Base-by-base conservation (phyloP, 2,888 invertebrate species). In the Bugula neritina region DNA sequence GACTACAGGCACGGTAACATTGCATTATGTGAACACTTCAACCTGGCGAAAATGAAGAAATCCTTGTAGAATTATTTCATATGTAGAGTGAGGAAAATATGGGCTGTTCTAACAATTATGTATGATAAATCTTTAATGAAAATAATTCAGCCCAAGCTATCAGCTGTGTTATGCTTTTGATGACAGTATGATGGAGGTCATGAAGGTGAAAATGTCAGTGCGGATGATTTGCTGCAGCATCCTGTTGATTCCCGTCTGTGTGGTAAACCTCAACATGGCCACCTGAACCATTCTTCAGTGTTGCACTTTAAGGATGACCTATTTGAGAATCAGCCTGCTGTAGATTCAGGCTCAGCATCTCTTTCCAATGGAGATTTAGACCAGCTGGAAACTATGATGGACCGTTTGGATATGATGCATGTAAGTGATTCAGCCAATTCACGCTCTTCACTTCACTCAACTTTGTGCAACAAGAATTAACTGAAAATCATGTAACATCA, bases 351-450 rank as follows among this genome's bases (percentile, higher is more conserved):
- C 17, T 43, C 43, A 5, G 43, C 10, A 17, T 63, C 34, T 34
- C 21, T 63, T 31, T 63, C 31, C 27, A 10, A 27, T 31, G 63
- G 31, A 3, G 63, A 63, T 63, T 25, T 21, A 63, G n/a, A 31
- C 10, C 2, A 25, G 17, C n/a, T 63, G 10, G 29, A 63, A 31
- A 29, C 63, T 29, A 63, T 63, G 63, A 13, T 63, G 31, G n/a
- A 31, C 5, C 27, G 63, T 13, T 31, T 63, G 29, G 63, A 63
- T n/a, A 25, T n/a, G n/a, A 57, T 57, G 57, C 57, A 57, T 17
- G 57, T 57, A 13, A 13, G 52, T 52, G 52, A 10, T 52, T 10
- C 52, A 13, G 21, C 21, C 52, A 52, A 21, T 21, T 52, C 17
- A 52, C 17, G 52, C n/a, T n/a, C n/a, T n/a, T n/a, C n/a, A n/a